These are phyloP conservation scores for Stratiomys singularior DNA, from an alignment of 2,888 invertebrate genomes.

Conservation along the genomic window DNA sequence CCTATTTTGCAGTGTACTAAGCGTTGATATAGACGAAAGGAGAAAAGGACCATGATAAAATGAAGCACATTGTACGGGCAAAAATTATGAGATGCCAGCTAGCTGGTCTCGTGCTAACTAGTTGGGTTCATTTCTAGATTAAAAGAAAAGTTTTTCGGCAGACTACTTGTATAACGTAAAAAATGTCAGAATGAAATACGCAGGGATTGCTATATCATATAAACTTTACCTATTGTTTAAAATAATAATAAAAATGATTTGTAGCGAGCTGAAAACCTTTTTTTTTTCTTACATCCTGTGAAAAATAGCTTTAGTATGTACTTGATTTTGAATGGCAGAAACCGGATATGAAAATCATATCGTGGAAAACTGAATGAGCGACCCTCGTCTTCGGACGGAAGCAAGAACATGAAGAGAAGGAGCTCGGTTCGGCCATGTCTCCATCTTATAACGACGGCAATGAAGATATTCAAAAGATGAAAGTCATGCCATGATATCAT, in stretches of 20 bases:
- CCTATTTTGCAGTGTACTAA: too few species aligned
- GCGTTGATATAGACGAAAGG: too few species aligned
- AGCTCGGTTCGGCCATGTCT: not conserved
- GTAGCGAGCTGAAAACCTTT: not conserved
- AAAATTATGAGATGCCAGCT: too few species aligned
- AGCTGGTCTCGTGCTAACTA: not conserved
- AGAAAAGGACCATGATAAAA: too few species aligned
- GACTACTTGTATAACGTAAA: not conserved
- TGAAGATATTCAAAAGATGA: not conserved
- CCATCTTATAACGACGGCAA: too few species aligned
- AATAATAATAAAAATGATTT: constrained; percentile 36
- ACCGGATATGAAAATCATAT: constrained; percentile 2
- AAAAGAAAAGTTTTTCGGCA: not conserved
- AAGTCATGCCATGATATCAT: not conserved
- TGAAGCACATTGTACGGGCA: too few species aligned
- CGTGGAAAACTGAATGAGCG: not conserved
- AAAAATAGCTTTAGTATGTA: too few species aligned
- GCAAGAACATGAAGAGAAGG: not conserved
- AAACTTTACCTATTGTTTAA: constrained; percentile 32
- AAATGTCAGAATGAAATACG: not conserved
- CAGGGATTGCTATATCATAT: not conserved
- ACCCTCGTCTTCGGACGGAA: constrained; percentile 2
- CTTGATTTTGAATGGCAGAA: not conserved
- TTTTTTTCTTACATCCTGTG: too few species aligned
- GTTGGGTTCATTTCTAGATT: constrained; percentile 26